Evolutionary conservation across 2,113 vertebrate genomes (phyloP).

Genomic region (Uria lomvia): DNA sequence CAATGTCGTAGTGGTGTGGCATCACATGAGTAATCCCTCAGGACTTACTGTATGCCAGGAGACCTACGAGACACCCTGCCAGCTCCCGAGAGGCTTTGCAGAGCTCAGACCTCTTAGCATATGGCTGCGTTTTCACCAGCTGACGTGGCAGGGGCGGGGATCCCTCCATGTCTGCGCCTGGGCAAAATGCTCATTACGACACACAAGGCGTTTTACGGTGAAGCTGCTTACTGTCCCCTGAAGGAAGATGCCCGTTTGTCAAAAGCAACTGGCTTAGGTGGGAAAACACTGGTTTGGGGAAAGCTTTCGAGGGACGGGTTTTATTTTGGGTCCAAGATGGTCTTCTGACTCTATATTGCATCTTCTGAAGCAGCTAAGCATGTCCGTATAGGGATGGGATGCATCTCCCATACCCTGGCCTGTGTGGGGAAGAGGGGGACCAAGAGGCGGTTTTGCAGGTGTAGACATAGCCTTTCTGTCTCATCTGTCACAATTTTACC

Average conservation of each 20-base stretch:
- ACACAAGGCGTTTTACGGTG: not conserved
- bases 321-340: not conserved
- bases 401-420: not conserved
- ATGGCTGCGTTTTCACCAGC: not conserved
- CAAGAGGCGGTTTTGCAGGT: not conserved
- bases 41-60: not conserved
- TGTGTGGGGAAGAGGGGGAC: not conserved
- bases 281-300: not conserved
- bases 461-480: not conserved
- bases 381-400: not conserved
- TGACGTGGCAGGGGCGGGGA: accelerated
- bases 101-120: not conserved
- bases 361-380: not conserved
- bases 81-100: not conserved
- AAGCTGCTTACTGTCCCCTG: not conserved
- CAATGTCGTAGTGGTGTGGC: accelerated
- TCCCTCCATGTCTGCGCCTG: not conserved
- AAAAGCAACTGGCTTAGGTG: not conserved
- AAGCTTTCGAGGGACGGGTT: not conserved
- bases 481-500: not conserved
- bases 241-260: not conserved
- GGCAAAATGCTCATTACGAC: not conserved
- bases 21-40: not conserved
- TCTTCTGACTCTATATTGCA: not conserved
- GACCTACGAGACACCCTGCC: not conserved